Base-by-base conservation (phyloP, 2,888 invertebrate genomes). In the Cylloceria caligata region DNA sequence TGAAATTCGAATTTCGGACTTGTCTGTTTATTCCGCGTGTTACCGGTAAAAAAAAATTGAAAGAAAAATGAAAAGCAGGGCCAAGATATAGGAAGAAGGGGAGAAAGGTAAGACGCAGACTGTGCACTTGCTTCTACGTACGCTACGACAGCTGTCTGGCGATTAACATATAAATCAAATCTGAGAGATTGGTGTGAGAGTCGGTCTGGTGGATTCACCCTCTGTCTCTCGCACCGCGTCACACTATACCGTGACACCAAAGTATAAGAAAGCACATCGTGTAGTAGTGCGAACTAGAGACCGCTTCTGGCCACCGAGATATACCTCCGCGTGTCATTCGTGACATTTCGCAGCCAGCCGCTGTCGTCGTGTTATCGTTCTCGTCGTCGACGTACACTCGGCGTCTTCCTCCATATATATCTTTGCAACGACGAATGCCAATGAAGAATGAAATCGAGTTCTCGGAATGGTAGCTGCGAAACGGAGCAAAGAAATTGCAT, bases 151-250 rank as follows among this genome's bases (percentile, higher is more conserved):
- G 88, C 86, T 88, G 90, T 86, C 86, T 85, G 83, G 72, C 89
- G 90, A 92, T 92, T 92, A 92, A 92, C 91, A 91, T 91, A 92
- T 91, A 91, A 91, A 92, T 92, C 91, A 92, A 92, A 92, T 90
- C 85, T 85, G 80, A 76, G 79, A 21, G 57, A 24, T 72, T 71
- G 80, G 81, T 84, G 68, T 47, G 79, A 67, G 71, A 72, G 72
- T 73, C 47, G 55, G 27, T 42, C 60, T 74, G 24, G 71, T 65
- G 57, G 36, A 65, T 34, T 49, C 42, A 6, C 16, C 34, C 36
- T 27, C 68, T 60, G 45, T 42, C 47, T 67, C 52, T 55, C 45
- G 49, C 9, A 42, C 42, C 21, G 30, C 27, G 55, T 57, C 68
- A 52, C 68, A 39, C 4, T 57, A 57, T 19, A n/a, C 55, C 27